phyloP scores from a whole-genome alignment of 2,113 vertebrate species.

The Ursus arctos region DNA sequence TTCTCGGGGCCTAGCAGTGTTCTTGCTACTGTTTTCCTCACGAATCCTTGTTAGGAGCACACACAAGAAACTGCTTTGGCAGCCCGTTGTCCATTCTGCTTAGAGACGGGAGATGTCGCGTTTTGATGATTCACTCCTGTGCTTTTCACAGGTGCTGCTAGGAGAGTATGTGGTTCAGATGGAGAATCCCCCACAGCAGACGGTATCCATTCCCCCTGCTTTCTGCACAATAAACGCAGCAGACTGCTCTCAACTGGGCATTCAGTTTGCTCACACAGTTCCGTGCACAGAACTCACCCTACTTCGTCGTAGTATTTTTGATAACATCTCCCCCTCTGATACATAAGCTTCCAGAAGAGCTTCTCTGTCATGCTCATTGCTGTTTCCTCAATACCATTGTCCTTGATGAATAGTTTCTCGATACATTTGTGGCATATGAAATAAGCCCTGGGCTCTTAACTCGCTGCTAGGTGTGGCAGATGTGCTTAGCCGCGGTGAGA shows the following conservation, averaged over 20 bases:
- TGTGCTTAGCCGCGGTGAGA: not conserved
- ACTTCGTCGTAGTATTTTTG: not conserved
- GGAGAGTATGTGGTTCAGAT: not conserved
- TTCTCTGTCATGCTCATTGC: not conserved
- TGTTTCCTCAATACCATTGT: not conserved
- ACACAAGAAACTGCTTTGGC: not conserved
- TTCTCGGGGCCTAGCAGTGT: not conserved
- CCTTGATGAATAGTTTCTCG: not conserved
- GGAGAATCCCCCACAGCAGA: not conserved
- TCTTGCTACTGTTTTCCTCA: not conserved
- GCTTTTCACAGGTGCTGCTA: not conserved
- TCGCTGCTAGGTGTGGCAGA: not conserved
- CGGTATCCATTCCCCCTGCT: not conserved
- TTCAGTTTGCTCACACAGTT: not conserved
- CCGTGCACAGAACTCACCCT: not conserved
- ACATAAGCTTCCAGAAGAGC: not conserved
- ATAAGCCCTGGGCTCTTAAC: not conserved
- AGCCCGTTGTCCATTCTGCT: not conserved
- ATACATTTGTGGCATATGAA: not conserved
- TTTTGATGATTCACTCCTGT: not conserved
- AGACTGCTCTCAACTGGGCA: not conserved
- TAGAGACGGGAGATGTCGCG: not conserved
- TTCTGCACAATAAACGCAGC: not conserved
- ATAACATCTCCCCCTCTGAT: not conserved
- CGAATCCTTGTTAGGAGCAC: not conserved